Conservation (phyloP, 1,140 invertebrate species). For the Nasonia longicornis region DNA sequence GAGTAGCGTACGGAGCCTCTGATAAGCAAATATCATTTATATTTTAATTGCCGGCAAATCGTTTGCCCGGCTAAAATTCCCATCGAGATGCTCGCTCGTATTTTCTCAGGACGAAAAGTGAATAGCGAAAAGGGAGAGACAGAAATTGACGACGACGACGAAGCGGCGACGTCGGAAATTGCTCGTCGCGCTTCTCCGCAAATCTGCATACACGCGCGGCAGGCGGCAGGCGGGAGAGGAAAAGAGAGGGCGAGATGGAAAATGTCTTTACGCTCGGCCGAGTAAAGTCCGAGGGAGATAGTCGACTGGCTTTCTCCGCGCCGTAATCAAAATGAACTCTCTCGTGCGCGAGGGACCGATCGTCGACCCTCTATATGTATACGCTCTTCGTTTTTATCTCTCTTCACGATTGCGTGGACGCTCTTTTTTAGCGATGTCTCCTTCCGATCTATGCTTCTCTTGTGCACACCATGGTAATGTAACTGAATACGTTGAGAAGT, state of each 20-base stretch:
- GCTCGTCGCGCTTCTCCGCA: constrained; percentile 15
- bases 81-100: constrained; percentile 17
- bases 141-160: background rate
- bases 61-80: constrained; percentile 25
- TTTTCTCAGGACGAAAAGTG: constrained; percentile 35
- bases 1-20: background rate
- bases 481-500: too few relatives aligned
- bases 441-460: background rate
- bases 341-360: background rate
- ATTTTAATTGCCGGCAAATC: constrained; percentile 38
- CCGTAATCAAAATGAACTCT: background rate
- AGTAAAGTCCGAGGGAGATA: constrained; percentile 18
- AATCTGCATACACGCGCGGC: constrained; percentile 33
- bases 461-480: too few relatives aligned
- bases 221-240: background rate
- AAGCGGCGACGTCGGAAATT: constrained; percentile 32
- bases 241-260: background rate
- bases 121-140: constrained; percentile 29
- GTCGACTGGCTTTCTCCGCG: background rate
- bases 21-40: constrained; percentile 29
- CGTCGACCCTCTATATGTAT: background rate
- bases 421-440: background rate
- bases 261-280: constrained; percentile 2
- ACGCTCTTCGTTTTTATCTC: background rate
- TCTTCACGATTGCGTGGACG: background rate